Percentiles rank a stretch among this genome's conserved stretches.
Evolutionary conservation across 2,888 invertebrate species (phyloP).

Genomic region (Fissipunctia ypsillon): DNA sequence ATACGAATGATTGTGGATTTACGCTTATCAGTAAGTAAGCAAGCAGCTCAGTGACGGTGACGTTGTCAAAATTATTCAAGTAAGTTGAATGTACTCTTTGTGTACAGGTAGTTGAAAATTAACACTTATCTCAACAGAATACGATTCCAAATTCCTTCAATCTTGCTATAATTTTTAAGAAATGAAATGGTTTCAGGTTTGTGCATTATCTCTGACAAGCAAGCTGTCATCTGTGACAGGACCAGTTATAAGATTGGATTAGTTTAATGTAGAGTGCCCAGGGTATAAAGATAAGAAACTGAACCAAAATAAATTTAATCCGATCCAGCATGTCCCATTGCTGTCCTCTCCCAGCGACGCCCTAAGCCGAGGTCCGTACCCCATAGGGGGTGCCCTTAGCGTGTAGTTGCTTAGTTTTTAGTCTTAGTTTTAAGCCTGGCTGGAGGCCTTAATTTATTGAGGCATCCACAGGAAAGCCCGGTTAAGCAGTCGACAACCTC

Average conservation of each 20-base stretch:
- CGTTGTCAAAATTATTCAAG: slow-evolving; percentile 59
- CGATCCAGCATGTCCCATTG: too few species aligned
- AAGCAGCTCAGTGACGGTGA: slow-evolving; percentile 53
- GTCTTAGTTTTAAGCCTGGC: too few species aligned
- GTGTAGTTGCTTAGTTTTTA: too few species aligned
- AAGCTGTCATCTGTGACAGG: slow-evolving; percentile 16
- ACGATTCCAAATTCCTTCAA: slow-evolving; percentile 38
- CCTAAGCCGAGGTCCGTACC: too few species aligned
- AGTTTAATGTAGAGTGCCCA: not conserved
- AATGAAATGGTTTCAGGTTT: not conserved
- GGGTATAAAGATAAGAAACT: not conserved
- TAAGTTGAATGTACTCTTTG: slow-evolving; percentile 16
- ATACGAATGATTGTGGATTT: slow-evolving; percentile 45
- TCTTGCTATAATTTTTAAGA: not conserved
- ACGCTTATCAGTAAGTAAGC: slow-evolving; percentile 52
- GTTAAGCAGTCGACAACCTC: too few species aligned
- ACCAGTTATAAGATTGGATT: not conserved
- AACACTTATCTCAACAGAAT: not conserved
- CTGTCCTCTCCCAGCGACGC: too few species aligned
- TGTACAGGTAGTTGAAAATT: slow-evolving; percentile 24
- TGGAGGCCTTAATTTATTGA: too few species aligned
- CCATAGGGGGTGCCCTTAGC: too few species aligned
- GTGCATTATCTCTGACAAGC: slow-evolving; percentile 8
- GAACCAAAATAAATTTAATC: not conserved
- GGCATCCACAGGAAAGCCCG: too few species aligned